phyloP scores from a whole-genome alignment of 2,888 invertebrate species.

The Chrysodeixis includens region DNA sequence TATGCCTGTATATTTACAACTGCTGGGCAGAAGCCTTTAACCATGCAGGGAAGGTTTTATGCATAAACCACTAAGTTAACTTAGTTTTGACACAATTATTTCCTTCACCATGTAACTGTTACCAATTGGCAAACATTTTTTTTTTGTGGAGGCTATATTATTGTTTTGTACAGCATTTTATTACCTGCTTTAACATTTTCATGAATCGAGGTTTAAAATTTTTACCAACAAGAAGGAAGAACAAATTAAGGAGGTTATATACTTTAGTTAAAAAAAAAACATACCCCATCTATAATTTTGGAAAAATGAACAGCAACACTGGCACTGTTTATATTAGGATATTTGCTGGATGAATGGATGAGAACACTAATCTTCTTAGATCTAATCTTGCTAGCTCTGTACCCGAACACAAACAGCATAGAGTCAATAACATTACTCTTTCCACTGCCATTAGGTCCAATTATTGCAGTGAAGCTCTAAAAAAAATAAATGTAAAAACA shows the following conservation, averaged over 20 bases:
- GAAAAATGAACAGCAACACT: conserved; percentile 97
- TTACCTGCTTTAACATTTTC: no score
- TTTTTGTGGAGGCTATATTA: no score
- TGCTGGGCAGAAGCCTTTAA: no score
- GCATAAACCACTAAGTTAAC: no score
- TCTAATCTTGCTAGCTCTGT: conserved; percentile 97
- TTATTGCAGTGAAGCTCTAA: conserved; percentile 98
- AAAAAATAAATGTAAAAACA: conserved; percentile 68
- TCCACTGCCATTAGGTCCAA: conserved; percentile 99
- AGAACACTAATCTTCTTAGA: conserved; percentile 98
- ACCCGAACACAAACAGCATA: conserved; percentile 99
- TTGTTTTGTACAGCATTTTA: no score
- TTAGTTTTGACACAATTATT: no score
- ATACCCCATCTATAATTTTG: conserved; percentile 93
- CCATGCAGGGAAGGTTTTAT: no score
- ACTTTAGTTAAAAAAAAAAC: conserved; percentile 32
- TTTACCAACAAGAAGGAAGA: neutral
- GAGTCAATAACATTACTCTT: conserved; percentile 99
- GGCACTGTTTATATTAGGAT: conserved; percentile 93
- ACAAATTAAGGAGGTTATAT: neutral
- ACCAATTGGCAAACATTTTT: no score
- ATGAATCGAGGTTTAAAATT: no score
- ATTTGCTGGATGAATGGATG: conserved; percentile 96
- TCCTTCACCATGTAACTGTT: no score
- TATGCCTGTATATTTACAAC: no score